Evolutionary conservation across 2,888 invertebrate species (phyloP), one percentile per base, ranked within the genome.

Genomic region (Strigamia crassipes): DNA sequence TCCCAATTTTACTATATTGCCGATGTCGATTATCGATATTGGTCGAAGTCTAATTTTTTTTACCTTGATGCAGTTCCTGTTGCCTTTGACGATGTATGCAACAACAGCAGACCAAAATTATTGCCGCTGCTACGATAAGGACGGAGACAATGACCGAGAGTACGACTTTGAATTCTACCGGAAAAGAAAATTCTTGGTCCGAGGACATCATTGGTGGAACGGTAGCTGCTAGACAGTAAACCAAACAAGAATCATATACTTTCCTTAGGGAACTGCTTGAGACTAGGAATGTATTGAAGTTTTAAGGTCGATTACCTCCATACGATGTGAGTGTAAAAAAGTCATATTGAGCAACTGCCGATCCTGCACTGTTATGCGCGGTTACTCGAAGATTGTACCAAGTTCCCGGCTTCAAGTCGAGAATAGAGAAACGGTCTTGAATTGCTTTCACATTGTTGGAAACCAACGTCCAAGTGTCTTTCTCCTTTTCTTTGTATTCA

Each of bases 311-410:
- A 18, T 80, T 83, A 80, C 83, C 83, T 82, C 83, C 83, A 78
- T 46, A 61, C 46, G 82, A 42, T 41, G 83, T 83, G 15, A 83
- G 31, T 5, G 83, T 83, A n/a, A 79, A 78, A 79, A 83, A 83
- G 41, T 34, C 41, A 56, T 83, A 81, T 79, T 83, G 66, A n/a
- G 73, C 81, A n/a, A 79, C 27, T 4, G 83, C 42, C 12, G 83
- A 83, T 9, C 83, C 83, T 13, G 83, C 83, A 61, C 81, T 81
- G 23, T 82, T 83, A 34, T 83, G 83, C 5, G 83, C 83, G 15
- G 96, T 96, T 46, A 97, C 95, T 84, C 95, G 91, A 84, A 97
- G 90, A 86, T 94, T 93, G 87, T 97, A 97, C 96, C 97, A 96
- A 18, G 94, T 95, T 18, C 96, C 97, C 0, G 97, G 96, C 86